Evolutionary conservation across 2,888 invertebrate genomes (phyloP), one percentile per base, ranked within the genome.

Genomic region (Aphidoletes aphidimyza): DNA sequence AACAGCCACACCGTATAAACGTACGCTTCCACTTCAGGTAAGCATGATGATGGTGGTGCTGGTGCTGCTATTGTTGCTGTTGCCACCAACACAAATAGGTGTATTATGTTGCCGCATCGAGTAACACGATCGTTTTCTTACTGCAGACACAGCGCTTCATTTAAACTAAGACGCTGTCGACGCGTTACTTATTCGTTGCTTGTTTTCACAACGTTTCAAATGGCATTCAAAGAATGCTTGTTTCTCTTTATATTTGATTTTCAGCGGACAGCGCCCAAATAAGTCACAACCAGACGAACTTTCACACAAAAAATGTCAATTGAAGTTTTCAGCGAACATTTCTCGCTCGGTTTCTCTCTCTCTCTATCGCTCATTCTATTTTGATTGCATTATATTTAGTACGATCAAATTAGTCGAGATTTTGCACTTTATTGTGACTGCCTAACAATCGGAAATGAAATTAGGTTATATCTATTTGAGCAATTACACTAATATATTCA

Each of bases 281-380:
- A 69, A 69, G 30, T 69, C 69, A 69, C 34, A 69, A 69, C 34
- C 30, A 30, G n/a, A 34, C 17, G 34, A 69, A 69, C 69, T 69
- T 69, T 69, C 69, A 69, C 69, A 69, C 69, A 69, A 69, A 69
- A 69, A 69, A 69, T 69, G 69, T 69, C 69, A 69, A 6, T 42
- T n/a, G n/a, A 42, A 9, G 6, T 9, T 42, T 9, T 42, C 14
- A 42, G 42, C 42, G 42, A 42, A 42, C 42, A 14, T 42, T 42
- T 6, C 14, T 42, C 14, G 6, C 42, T 9, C 14, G 14, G 6
- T 42, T 42, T 6, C 42, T n/a, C n/a, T n/a, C n/a, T n/a, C n/a
- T n/a, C n/a, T n/a, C n/a, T n/a, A n/a, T n/a, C n/a, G n/a, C n/a
- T n/a, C n/a, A n/a, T n/a, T n/a, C n/a, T n/a, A n/a, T n/a, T n/a